A percentile compares a stretch with the other conserved stretches of the same genome.
These are phyloP conservation scores for Eilema griseolum DNA, from an alignment of 2,888 invertebrate genomes.

Conservation along the genomic window DNA sequence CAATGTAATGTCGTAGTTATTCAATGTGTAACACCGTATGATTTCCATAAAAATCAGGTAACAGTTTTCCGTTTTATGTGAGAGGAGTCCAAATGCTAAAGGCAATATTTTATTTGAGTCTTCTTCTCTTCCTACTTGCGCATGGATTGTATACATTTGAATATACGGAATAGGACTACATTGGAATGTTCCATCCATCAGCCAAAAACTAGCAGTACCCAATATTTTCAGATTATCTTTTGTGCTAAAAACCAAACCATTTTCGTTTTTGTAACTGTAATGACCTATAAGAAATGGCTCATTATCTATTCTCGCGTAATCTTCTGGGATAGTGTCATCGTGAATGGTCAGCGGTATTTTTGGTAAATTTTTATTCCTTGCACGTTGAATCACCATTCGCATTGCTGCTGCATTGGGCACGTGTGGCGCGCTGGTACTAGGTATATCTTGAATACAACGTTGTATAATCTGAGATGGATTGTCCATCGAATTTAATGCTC, in stretches of 20 bases:
- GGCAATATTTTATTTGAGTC: slow-evolving; percentile 16
- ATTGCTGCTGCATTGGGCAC: slow-evolving; percentile 22
- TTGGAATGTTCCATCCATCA: slow-evolving; percentile 18
- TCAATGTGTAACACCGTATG: slow-evolving; percentile 3
- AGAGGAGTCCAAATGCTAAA: slow-evolving; percentile 16
- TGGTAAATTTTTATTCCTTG: slow-evolving; percentile 24
- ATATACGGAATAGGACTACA: slow-evolving; percentile 8
- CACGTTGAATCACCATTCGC: slow-evolving; percentile 22
- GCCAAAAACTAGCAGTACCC: slow-evolving; percentile 10
- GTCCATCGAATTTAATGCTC: too few species aligned
- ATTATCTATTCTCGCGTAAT: not conserved
- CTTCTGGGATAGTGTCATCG: slow-evolving; percentile 5
- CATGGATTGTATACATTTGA: slow-evolving; percentile 17
- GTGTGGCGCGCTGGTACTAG: slow-evolving; percentile 21
- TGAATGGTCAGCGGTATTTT: slow-evolving; percentile 14
- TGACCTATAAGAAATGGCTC: slow-evolving; percentile 1
- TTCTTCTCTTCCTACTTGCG: slow-evolving; percentile 15
- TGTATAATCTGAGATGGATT: not conserved
- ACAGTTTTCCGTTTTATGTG: slow-evolving; percentile 20
- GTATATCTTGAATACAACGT: slow-evolving; percentile 9
- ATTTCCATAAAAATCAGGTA: slow-evolving; percentile 18
- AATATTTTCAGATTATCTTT: slow-evolving; percentile 9
- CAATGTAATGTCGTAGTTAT: slow-evolving; percentile 3
- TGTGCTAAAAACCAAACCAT: not conserved
- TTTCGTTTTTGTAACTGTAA: not conserved